Percentiles rank a stretch among this genome's conserved stretches.
These are phyloP conservation scores for Pluvianellus socialis DNA, from an alignment of 2,113 vertebrate genomes.

Conservation along the genomic window DNA sequence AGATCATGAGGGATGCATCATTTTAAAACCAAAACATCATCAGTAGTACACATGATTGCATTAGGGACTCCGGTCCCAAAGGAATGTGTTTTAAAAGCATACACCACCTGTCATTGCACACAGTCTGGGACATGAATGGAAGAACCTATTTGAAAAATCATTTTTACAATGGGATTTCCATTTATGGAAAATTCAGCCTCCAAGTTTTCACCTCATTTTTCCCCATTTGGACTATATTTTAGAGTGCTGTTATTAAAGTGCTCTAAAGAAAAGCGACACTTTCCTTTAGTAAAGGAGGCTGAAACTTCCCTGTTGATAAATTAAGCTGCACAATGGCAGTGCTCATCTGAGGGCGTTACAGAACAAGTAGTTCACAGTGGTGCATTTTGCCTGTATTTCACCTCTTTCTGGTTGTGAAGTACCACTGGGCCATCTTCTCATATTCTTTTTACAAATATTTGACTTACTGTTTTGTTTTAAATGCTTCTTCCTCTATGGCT, in stretches of 20 bases:
- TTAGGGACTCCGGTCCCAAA: neutral
- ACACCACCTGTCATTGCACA: neutral
- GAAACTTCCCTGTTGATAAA: neutral
- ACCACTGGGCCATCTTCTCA: neutral
- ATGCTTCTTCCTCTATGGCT: neutral
- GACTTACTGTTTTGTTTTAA: neutral
- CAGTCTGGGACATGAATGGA: neutral
- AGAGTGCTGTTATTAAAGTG: neutral
- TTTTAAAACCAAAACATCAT: constrained; percentile 31
- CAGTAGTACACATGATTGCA: neutral
- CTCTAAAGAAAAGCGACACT: neutral
- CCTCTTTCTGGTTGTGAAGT: neutral
- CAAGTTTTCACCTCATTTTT: neutral
- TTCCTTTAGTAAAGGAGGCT: neutral
- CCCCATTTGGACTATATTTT: neutral
- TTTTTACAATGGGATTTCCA: neutral
- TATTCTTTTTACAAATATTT: neutral
- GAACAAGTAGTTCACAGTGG: neutral
- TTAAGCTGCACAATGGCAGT: neutral
- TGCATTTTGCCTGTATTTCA: neutral
- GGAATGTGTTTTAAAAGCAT: neutral
- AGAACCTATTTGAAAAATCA: neutral
- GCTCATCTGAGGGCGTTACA: neutral
- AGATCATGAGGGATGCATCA: neutral
- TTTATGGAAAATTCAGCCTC: neutral